Base-by-base conservation (phyloP, 1,140 invertebrate species). In the Brachionus manjavacas region DNA sequence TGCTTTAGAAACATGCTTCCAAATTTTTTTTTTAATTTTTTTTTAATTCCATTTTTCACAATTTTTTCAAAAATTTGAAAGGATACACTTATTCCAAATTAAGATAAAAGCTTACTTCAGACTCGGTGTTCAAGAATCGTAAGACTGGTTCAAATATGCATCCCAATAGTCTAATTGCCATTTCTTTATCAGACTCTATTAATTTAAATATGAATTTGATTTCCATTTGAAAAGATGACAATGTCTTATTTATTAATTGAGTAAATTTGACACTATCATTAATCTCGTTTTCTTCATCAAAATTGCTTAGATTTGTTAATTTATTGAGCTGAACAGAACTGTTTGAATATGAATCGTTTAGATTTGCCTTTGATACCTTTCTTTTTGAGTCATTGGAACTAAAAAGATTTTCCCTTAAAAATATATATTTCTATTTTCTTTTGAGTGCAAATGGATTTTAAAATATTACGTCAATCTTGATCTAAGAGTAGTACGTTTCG, bases 301-400 rank as follows among this genome's bases (percentile, higher is more conserved):
- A 49, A 49, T 72, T 39, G 20, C 35, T 39, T 41, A 72, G 7
- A 16, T 39, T 72, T 20, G 28, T 41, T 12, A 72, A 4, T 11
- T 41, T 39, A n/a, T 72, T 72, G 1, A 72, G 16, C 16, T 72
- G 68, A 41, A 39, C 39, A 49, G 72, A 76, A 49, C 72, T 76
- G 25, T 76, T 76, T 35, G 72, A 76, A 76, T 76, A 49, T 6
- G 72, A 76, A 76, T 76, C 72, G 41, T 76, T 76, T n/a, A 76
- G 28, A 11, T 49, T 76, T 7, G 41, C 20, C 46, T 76, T 76
- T 11, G 43, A 35, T 14, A 28, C 46, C 41, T 49, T 76, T 14
- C 46, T 20, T 35, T 49, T 76, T 23, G 46, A 14, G 7, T 76
- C 72, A 49, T 20, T 49, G 6, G 72, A 76, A 76, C 43, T 76